Percentiles rank a stretch among this genome's conserved stretches.
Conservation (phyloP, 2,113 vertebrate genomes). For the Alectura lathami region DNA sequence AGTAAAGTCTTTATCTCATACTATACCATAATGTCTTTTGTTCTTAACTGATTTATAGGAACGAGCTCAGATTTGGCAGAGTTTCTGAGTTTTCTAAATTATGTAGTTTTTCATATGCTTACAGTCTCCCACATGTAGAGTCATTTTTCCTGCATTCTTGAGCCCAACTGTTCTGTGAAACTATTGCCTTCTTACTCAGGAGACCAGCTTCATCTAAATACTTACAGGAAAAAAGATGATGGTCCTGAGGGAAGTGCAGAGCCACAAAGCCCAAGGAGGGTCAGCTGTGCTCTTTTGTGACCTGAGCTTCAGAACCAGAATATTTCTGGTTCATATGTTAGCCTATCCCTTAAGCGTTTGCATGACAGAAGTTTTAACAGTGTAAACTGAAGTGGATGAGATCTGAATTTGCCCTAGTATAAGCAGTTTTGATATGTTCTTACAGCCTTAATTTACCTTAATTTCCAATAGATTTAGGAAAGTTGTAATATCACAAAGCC, state of each 20-base stretch:
- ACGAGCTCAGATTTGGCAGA: conserved; percentile 10
- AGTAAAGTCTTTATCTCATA: background rate
- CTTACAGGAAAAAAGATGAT: background rate
- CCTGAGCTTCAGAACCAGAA: background rate
- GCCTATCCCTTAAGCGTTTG: background rate
- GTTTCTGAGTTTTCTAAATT: background rate
- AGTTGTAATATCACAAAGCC: background rate
- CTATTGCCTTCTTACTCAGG: conserved; percentile 6
- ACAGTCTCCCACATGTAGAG: conserved; percentile 33
- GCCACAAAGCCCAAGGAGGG: background rate
- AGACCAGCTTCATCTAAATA: background rate
- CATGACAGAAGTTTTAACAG: background rate
- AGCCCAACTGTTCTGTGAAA: conserved; percentile 56
- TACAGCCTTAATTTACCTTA: background rate
- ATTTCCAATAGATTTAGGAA: background rate
- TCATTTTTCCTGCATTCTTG: background rate
- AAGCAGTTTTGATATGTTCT: background rate
- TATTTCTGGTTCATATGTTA: background rate
- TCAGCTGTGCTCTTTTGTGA: background rate
- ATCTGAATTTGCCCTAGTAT: background rate
- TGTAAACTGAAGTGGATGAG: background rate
- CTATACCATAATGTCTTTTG: background rate
- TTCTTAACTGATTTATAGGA: conserved; percentile 25
- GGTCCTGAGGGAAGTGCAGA: background rate
- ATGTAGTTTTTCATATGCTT: conserved; percentile 38